phyloP scores from a whole-genome alignment of 2,113 vertebrate species.

The Spheniscus mendiculus region DNA sequence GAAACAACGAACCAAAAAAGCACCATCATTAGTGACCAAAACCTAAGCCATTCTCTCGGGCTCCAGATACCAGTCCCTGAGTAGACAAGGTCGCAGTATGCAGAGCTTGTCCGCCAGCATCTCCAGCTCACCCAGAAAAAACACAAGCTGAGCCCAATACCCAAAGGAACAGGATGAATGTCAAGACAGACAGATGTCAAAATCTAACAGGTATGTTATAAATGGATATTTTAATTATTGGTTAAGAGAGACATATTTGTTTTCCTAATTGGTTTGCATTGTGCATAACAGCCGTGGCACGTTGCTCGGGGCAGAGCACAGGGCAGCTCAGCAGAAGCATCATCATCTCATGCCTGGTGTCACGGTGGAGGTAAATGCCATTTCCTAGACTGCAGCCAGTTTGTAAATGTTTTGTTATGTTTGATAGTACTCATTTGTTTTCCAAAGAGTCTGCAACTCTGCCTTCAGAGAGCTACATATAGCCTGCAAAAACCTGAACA shows the following conservation, averaged over 20 bases:
- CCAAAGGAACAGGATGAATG: no score
- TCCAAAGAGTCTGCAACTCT: not conserved
- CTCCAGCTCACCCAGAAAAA: no score
- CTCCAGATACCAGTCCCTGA: not conserved
- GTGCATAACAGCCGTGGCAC: not conserved
- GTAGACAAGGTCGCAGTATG: accelerated
- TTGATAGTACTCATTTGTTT: not conserved
- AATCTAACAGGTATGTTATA: not conserved
- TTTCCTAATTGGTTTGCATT: not conserved
- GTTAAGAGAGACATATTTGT: not conserved
- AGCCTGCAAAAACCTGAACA: not conserved
- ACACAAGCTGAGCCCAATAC: not conserved
- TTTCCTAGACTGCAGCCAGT: not conserved
- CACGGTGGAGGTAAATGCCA: not conserved
- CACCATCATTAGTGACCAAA: not conserved
- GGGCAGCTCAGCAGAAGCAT: not conserved
- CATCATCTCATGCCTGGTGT: not conserved
- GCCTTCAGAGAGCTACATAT: accelerated
- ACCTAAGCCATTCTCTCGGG: accelerated
- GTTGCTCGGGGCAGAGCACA: not conserved
- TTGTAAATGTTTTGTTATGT: not conserved
- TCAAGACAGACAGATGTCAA: not conserved
- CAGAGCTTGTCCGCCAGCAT: not conserved
- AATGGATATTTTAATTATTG: not conserved
- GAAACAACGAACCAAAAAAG: not conserved